phyloP scores from a whole-genome alignment of 2,888 invertebrate genomes.

The Sepioteuthis lessoniana region DNA sequence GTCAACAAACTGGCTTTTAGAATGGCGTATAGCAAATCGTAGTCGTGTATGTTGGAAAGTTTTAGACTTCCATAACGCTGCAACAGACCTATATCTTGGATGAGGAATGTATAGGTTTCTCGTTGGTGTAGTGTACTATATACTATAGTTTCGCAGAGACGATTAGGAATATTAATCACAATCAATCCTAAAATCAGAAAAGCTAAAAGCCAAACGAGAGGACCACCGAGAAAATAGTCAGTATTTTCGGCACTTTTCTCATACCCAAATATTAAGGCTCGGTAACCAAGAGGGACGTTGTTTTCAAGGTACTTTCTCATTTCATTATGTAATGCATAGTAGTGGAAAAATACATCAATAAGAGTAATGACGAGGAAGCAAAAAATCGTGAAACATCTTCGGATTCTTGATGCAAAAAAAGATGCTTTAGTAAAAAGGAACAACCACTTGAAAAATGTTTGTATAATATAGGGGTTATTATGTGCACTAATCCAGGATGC shows the following conservation, averaged over 20 bases:
- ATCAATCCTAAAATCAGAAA: background rate
- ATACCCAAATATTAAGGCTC: background rate
- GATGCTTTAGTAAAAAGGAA: background rate
- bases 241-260: background rate
- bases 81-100: background rate
- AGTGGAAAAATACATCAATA: background rate
- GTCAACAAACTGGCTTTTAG: background rate
- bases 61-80: background rate
- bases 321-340: background rate
- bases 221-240: background rate
- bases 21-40: background rate
- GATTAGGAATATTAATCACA: background rate
- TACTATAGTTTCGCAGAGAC: background rate
- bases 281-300: background rate
- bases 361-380: background rate
- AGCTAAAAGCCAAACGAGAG: background rate
- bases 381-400: background rate
- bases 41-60: background rate
- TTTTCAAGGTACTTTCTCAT: background rate
- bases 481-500: background rate
- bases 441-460: background rate
- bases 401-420: background rate
- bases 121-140: background rate
- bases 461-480: background rate
- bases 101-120: background rate